Percentiles rank a stretch among this genome's conserved stretches.
phyloP scores from a whole-genome alignment of 2,797 vertebrate species.

The Argyrosomus regius region DNA sequence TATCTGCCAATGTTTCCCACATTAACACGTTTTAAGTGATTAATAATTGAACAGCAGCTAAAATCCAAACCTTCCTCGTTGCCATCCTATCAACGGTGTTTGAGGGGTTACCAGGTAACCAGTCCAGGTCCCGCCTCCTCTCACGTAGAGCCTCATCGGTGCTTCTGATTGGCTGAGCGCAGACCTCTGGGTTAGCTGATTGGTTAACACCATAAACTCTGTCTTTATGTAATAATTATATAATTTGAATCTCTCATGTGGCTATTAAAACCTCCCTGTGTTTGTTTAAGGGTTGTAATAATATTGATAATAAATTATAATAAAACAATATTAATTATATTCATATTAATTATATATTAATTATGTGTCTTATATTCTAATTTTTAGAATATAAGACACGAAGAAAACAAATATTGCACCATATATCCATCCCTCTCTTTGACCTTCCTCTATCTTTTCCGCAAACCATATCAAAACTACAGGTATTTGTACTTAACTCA shows the following conservation, averaged over 20 bases:
- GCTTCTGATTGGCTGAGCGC: slow-evolving; percentile 59
- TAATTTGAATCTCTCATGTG: background rate
- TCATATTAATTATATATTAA: background rate
- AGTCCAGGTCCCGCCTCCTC: slow-evolving; percentile 23
- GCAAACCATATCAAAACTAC: too few species aligned
- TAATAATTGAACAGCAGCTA: slow-evolving; percentile 12
- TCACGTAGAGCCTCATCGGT: background rate
- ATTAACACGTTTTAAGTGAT: background rate
- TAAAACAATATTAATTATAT: background rate
- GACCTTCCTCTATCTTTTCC: too few species aligned
- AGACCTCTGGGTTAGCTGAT: background rate
- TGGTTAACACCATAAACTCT: background rate
- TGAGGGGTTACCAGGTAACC: slow-evolving; percentile 79
- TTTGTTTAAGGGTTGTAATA: background rate
- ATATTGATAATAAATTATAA: too few species aligned
- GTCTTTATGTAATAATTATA: background rate
- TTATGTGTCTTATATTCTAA: background rate
- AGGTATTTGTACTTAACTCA: background rate
- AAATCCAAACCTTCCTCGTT: slow-evolving; percentile 80
- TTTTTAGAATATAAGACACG: too few species aligned
- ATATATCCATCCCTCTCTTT: too few species aligned
- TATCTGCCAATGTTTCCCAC: background rate
- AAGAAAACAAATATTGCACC: too few species aligned
- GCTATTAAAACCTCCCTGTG: too few species aligned
- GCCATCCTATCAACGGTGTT: slow-evolving; percentile 70